Evolutionary conservation across 2,113 vertebrate species (phyloP), one percentile per base, ranked within the genome.

Genomic region (Siphamia tubifer): DNA sequence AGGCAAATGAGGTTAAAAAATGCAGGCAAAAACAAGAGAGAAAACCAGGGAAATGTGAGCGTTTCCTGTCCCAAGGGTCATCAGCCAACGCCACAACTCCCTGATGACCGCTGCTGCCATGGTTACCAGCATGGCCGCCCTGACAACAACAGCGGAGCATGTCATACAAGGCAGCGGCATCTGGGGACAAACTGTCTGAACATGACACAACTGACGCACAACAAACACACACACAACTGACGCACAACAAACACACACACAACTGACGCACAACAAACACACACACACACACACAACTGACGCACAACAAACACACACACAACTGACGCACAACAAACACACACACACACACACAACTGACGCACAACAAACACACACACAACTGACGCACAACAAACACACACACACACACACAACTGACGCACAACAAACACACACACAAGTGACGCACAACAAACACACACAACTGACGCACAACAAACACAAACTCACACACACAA

Each of bases 121-220:
- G 83, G 83, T 61, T 56, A 81, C 81, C 64, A 34, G 66, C 60
- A 32, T 8, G 61, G 53, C 61, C 68, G 82, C 77, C 52, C 70
- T 74, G 75, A 79, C 80, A 72, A 85, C 80, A 55, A n/a, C n/a
- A 74, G 67, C 24, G 25, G 31, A 48, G 47, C 16, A 1, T 64
- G 64, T 72, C 49, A 31, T 15, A 62, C 69, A 43, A 40, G 17
- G 5, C 58, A 7, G 34, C 3, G 16, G 31, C 19, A 15, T 65
- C 71, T 51, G 79, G 78, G 53, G 75, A 85, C 48, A 15, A 38
- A 44, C 38, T 74, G 70, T 68, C 71, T 49, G 55, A 15, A 21
- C 16, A 8, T 58, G 56, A 81, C 32, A n/a, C 38, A 12, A 42
- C 30, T 3, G 32, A 0, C 40, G 11, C 57, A 21, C 53, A n/a